Evolutionary conservation across 2,113 vertebrate species (phyloP).

Genomic region (Neolamprologus hecqui): DNA sequence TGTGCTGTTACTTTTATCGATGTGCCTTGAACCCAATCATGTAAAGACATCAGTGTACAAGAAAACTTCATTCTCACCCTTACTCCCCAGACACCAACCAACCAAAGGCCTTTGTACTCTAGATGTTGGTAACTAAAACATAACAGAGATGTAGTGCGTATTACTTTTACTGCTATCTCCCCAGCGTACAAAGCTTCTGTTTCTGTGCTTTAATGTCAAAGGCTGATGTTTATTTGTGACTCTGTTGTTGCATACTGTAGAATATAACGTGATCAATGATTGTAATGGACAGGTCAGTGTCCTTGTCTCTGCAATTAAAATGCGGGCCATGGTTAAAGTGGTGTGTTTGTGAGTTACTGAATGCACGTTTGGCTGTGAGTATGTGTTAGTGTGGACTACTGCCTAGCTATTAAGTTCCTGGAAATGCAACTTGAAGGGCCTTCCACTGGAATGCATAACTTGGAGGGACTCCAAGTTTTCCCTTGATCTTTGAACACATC

Average conservation of each 20-base stretch:
- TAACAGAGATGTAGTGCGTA: not conserved
- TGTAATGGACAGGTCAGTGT: slow-evolving; percentile 26
- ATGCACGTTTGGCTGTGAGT: not conserved
- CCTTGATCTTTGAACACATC: not conserved
- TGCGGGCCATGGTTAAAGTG: not conserved
- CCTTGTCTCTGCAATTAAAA: slow-evolving; percentile 42
- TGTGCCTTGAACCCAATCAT: slow-evolving; percentile 36
- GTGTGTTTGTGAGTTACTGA: not conserved
- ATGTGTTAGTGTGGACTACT: not conserved
- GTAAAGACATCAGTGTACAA: slow-evolving; percentile 1
- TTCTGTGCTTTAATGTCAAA: slow-evolving; percentile 25
- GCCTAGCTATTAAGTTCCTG: not conserved
- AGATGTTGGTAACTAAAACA: not conserved
- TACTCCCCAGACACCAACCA: not conserved
- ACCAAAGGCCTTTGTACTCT: slow-evolving; percentile 40
- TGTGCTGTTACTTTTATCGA: slow-evolving; percentile 28
- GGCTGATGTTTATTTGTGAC: slow-evolving; percentile 47
- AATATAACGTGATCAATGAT: slow-evolving; percentile 40
- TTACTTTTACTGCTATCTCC: not conserved
- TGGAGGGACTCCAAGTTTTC: not conserved
- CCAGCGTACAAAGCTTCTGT: slow-evolving; percentile 8
- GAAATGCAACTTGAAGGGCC: not conserved
- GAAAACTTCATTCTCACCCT: not conserved
- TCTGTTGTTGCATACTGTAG: slow-evolving; percentile 26
- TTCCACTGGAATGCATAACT: not conserved